phyloP scores from a whole-genome alignment of 2,113 vertebrate genomes.

The Emydura subglobosa region DNA sequence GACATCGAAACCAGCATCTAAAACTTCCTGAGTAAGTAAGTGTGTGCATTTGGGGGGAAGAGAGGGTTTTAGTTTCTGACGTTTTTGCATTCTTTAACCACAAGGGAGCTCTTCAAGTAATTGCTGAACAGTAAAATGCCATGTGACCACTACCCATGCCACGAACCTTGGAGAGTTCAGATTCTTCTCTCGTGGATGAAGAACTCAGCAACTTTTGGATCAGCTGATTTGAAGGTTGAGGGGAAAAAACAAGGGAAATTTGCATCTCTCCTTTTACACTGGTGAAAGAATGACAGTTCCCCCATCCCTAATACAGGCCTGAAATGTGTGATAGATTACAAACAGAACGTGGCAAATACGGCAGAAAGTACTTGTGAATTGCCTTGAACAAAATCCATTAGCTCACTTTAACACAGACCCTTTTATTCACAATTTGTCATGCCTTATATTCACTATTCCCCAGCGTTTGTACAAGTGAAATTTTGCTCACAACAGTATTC shows the following conservation, averaged over 20 bases:
- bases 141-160: not conserved
- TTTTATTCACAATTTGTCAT: not conserved
- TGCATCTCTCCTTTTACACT: not conserved
- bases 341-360: fast-evolving
- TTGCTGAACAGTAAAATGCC: conserved; percentile 50
- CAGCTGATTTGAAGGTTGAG: not conserved
- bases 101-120: conserved; percentile 52
- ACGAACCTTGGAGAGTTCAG: not conserved
- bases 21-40: conserved; percentile 29
- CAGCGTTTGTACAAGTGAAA: not conserved
- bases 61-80: not conserved
- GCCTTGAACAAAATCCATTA: not conserved
- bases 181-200: not conserved
- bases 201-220: conserved; percentile 7
- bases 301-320: not conserved
- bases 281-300: not conserved
- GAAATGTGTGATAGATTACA: not conserved
- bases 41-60: not conserved
- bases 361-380: fast-evolving
- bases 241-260: not conserved
- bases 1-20: not conserved
- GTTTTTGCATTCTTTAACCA: conserved; percentile 38
- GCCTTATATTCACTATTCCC: not conserved
- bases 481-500: not conserved
- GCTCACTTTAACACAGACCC: not conserved